Evolutionary conservation across 2,113 vertebrate species (phyloP), one percentile per base, ranked within the genome.

Genomic region (Caloenas nicobarica): DNA sequence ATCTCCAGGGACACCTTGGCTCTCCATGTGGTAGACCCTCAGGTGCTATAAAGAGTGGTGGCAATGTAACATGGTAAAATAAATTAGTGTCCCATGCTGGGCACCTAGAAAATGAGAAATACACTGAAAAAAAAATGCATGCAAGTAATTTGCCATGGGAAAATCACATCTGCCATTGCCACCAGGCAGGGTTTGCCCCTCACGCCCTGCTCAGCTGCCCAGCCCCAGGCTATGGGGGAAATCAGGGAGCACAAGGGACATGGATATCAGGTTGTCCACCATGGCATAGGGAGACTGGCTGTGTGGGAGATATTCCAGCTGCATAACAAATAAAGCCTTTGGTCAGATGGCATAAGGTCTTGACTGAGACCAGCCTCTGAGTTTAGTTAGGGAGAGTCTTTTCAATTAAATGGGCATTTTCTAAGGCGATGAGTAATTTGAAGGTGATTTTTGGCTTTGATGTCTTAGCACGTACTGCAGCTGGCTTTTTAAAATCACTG

Each of bases 391-490:
- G 69, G 58, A 77, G 34, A 80, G 36, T n/a, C 12, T 40, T 94
- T 87, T 78, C 56, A 64, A 53, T 73, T 60, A 88, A 91, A 88
- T 58, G 24, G n/a, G 23, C 8, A 34, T 90, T 78, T 89, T 50
- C 33, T 71, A 58, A 71, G 11, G 31, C 56, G 46, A 71, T 57
- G 68, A 73, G 38, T 76, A 66, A 91, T 73, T 42, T 62, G 60
- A 91, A 79, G 61, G 60, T 77, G 53, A 70, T 85, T 87, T 92
- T 86, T 84, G 10, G n/a, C 31, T 80, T 74, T 85, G 69, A 69
- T 70, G 6, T 70, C 81, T 88, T 76, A 91, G 40, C 15, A 74
- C 3, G 10, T 31, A 42, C 26, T 54, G 23, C 11, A 80, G 65
- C 42, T 85, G 48, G 29, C 18, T 91, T 82, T 33, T 88, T 94